Conservation (phyloP, 2,888 invertebrate genomes). For the Pyrocoelia pectoralis region DNA sequence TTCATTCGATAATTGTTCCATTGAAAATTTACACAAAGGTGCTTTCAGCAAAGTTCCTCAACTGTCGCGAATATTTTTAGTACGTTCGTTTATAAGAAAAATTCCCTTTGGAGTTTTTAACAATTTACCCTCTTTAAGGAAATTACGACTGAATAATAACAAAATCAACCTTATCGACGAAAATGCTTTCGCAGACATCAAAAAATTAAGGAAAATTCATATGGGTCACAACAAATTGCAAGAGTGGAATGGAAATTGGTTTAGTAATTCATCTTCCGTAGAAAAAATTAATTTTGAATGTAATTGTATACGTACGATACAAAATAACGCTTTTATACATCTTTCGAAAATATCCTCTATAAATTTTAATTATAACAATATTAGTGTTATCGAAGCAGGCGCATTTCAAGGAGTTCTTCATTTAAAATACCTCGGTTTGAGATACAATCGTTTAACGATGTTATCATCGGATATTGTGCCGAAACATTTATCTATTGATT, state of each 20-base stretch:
- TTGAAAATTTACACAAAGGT: constrained; percentile 29
- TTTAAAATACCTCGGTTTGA: constrained; percentile 43
- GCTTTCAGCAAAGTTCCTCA: constrained; percentile 37
- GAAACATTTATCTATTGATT: constrained; percentile 27
- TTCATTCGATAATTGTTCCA: constrained; percentile 32
- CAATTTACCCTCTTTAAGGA: constrained; percentile 32
- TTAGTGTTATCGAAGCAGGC: constrained; percentile 38
- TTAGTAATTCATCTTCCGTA: constrained; percentile 38
- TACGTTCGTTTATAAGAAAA: constrained; percentile 23
- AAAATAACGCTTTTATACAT: constrained; percentile 38
- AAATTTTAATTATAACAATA: constrained; percentile 44
- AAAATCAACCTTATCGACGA: constrained; percentile 38
- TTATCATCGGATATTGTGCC: constrained; percentile 43
- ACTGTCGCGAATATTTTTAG: constrained; percentile 27
- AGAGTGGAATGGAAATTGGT: constrained; percentile 45
- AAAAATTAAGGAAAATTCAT: constrained; percentile 34
- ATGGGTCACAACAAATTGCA: constrained; percentile 38
- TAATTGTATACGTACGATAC: constrained; percentile 42
- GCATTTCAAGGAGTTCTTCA: constrained; percentile 42
- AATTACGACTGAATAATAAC: constrained; percentile 41
- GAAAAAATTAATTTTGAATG: constrained; percentile 41
- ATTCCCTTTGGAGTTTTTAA: constrained; percentile 37
- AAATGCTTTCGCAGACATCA: constrained; percentile 40
- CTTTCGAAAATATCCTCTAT: constrained; percentile 39
- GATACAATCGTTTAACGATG: constrained; percentile 41